phyloP scores from a whole-genome alignment of 2,888 invertebrate species.

The Nasonia oneida region DNA sequence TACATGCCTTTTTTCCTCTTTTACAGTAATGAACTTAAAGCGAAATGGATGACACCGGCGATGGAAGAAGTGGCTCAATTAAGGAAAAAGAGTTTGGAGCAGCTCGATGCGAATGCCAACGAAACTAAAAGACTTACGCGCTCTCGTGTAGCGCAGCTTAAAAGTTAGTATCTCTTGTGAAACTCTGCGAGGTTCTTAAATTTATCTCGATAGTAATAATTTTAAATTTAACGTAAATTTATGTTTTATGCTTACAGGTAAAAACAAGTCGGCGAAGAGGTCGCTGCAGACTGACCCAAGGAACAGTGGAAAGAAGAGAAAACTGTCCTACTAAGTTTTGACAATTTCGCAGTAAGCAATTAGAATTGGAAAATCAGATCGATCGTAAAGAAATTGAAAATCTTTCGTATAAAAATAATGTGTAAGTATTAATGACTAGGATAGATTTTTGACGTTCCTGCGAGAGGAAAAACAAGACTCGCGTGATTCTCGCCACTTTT shows the following conservation, averaged over 20 bases:
- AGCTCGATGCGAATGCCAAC: conserved; percentile 51
- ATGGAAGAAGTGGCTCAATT: conserved; percentile 75
- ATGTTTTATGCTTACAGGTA: conserved; percentile 30
- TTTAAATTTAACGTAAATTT: conserved; percentile 1
- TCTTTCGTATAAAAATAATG: conserved; percentile 59
- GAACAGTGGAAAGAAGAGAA: conserved; percentile 53
- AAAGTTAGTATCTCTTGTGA: conserved; percentile 69
- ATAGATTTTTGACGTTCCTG: conserved; percentile 70
- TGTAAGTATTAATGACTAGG: conserved; percentile 67
- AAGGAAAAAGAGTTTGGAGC: conserved; percentile 66
- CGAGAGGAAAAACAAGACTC: conserved; percentile 62
- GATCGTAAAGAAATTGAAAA: conserved; percentile 47
- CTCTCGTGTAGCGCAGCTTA: conserved; percentile 72
- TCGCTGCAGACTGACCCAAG: conserved; percentile 42
- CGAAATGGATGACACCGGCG: conserved; percentile 76
- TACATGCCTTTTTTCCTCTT: conserved; percentile 10
- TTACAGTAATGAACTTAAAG: conserved; percentile 70
- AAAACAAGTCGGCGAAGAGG: conserved; percentile 35
- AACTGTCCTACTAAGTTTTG: conserved; percentile 44
- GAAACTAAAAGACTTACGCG: conserved; percentile 71
- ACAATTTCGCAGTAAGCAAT: conserved; percentile 40
- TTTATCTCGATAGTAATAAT: background rate
- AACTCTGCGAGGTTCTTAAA: conserved; percentile 7
- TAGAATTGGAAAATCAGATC: conserved; percentile 54
- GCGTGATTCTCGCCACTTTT: conserved; percentile 69